A percentile compares a stretch with the other conserved stretches of the same genome.
phyloP scores from a whole-genome alignment of 1,140 invertebrate species.

The Thrips palmi region DNA sequence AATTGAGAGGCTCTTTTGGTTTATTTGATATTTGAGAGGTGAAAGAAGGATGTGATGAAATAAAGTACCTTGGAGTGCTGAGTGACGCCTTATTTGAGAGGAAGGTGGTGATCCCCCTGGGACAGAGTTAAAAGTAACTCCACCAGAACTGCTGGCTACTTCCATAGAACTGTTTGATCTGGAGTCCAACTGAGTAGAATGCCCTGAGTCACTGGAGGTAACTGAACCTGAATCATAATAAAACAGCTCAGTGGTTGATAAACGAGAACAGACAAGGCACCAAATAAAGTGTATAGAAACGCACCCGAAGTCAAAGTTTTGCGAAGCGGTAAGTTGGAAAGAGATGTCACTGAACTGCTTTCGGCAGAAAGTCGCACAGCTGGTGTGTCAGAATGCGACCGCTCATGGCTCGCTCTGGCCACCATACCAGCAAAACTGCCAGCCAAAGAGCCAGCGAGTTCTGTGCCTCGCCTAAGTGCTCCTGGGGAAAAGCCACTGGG shows the following conservation, averaged over 20 bases:
- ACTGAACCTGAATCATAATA: conserved; percentile 40
- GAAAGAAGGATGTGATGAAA: no score
- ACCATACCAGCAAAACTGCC: conserved; percentile 21
- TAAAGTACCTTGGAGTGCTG: conserved; percentile 20
- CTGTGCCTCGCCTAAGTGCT: conserved; percentile 38
- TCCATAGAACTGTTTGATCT: conserved; percentile 42
- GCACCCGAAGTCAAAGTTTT: conserved; percentile 71
- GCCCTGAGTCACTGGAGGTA: conserved; percentile 70
- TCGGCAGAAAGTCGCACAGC: conserved; percentile 83
- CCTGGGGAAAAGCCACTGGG: conserved; percentile 31
- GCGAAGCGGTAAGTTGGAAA: conserved; percentile 70
- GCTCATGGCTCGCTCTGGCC: conserved; percentile 58
- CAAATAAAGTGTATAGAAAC: conserved; percentile 16
- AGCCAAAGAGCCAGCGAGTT: conserved; percentile 22
- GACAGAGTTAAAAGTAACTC: no score
- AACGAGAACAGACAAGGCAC: conserved; percentile 1
- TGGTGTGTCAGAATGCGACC: conserved; percentile 78
- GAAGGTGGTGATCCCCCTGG: conserved; percentile 18
- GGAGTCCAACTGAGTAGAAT: conserved; percentile 57
- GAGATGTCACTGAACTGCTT: conserved; percentile 84
- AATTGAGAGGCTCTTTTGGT: background rate
- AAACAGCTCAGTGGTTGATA: background rate
- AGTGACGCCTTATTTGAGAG: conserved; percentile 29
- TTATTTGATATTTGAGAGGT: no score
- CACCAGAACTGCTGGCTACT: no score